Conservation (phyloP, 37 sponge, comb jelly and placozoan species). For the Crambe crambe region DNA sequence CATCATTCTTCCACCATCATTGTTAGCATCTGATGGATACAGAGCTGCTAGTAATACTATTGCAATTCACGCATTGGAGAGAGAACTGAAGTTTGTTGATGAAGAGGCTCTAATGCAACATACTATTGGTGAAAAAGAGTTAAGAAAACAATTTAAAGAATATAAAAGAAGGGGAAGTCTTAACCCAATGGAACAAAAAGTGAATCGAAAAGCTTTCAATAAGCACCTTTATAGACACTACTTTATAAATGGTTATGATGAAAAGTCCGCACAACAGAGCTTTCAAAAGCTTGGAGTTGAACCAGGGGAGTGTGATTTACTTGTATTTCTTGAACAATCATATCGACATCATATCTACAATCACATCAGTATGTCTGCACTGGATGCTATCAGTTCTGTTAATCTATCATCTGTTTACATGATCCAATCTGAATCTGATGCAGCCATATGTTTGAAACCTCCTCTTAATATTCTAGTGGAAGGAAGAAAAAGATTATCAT, state of each 20-base stretch:
- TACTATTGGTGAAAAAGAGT: neutral
- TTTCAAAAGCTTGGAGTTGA: too few relatives aligned
- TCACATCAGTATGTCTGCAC: neutral
- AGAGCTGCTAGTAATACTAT: too few relatives aligned
- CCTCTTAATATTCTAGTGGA: constrained; percentile 9
- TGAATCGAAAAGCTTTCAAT: neutral
- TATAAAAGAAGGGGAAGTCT: neutral
- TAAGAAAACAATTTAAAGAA: neutral
- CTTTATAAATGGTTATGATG: too few relatives aligned
- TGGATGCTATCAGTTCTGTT: neutral
- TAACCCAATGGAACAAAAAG: neutral
- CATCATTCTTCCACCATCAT: constrained; percentile 16
- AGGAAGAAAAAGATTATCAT: constrained; percentile 13
- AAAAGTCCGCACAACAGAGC: too few relatives aligned
- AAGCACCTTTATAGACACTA: neutral
- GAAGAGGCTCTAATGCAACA: too few relatives aligned
- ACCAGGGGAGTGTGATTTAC: neutral
- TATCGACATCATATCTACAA: neutral
- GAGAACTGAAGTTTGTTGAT: neutral
- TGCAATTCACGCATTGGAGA: too few relatives aligned
- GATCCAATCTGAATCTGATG: neutral
- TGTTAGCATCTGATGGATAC: neutral
- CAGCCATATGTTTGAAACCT: neutral
- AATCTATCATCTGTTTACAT: neutral
- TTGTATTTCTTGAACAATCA: neutral